These are phyloP conservation scores for Phoeniculus purpureus DNA, from an alignment of 2,797 vertebrate genomes.

Conservation along the genomic window DNA sequence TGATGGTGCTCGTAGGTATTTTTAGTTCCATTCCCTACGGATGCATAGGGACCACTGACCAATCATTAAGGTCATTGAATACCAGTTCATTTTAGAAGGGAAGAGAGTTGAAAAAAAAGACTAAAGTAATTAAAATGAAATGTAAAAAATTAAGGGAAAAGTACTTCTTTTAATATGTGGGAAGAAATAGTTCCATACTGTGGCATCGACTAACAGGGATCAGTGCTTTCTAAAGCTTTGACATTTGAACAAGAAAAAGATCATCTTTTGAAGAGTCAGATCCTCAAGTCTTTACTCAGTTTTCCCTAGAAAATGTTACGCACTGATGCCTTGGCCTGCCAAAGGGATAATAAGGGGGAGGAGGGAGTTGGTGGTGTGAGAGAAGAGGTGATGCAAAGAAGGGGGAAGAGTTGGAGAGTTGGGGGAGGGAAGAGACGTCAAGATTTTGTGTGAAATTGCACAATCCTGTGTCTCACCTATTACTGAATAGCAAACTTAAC, in stretches of 20 bases:
- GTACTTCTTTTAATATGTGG: neutral
- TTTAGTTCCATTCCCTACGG: too few species aligned
- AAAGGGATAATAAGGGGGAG: neutral
- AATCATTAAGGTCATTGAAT: neutral
- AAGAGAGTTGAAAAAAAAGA: neutral
- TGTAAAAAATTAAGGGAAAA: neutral
- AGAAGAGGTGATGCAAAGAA: too few species aligned
- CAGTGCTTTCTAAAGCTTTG: neutral
- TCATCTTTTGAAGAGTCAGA: neutral
- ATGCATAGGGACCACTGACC: too few species aligned
- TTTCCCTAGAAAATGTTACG: neutral
- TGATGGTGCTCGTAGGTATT: too few species aligned
- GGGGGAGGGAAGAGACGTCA: too few species aligned
- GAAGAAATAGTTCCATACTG: neutral
- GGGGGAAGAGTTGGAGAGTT: rapidly evolving
- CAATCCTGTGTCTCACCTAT: neutral
- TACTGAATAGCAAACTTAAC: neutral
- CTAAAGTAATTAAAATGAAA: neutral
- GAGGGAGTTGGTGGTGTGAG: too few species aligned
- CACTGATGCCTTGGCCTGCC: neutral
- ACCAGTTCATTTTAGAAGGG: neutral
- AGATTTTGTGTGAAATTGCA: neutral
- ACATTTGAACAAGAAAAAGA: neutral
- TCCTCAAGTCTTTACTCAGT: neutral
- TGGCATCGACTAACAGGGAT: neutral